These are phyloP conservation scores for fruit fly (Drosophila melanogaster) DNA, from an alignment of 1,140 invertebrate genomes.

Conservation along the genomic window Release_6_plus_ISO1_MT NT_037436.4:16700001-16700500, in stretches of 20 bases:
- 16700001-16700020: slow-evolving; percentile 30
- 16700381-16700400: neutral
- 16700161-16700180: slow-evolving; percentile 22
- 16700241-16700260: slow-evolving; percentile 52
- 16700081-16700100: slow-evolving; percentile 27
- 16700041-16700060: neutral
- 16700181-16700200: too few species aligned
- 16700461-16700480: neutral
- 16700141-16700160: slow-evolving; percentile 50
- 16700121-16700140: neutral
- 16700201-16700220: slow-evolving; percentile 12
- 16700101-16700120: slow-evolving; percentile 7
- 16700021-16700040: neutral
- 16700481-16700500: too few species aligned
- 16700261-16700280: slow-evolving; percentile 59
- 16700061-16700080: slow-evolving; percentile 29
- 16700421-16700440: neutral
- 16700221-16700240: slow-evolving; percentile 34
- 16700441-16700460: neutral
- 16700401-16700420: neutral
- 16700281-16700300: slow-evolving; percentile 26
- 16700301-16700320: slow-evolving; percentile 30
- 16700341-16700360: neutral
- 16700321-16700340: slow-evolving; percentile 15
- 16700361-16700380: slow-evolving; percentile 1